A percentile compares a stretch with the other conserved stretches of the same genome.
phyloP scores from a whole-genome alignment of 2,888 invertebrate species.

The Bellardia bayeri region DNA sequence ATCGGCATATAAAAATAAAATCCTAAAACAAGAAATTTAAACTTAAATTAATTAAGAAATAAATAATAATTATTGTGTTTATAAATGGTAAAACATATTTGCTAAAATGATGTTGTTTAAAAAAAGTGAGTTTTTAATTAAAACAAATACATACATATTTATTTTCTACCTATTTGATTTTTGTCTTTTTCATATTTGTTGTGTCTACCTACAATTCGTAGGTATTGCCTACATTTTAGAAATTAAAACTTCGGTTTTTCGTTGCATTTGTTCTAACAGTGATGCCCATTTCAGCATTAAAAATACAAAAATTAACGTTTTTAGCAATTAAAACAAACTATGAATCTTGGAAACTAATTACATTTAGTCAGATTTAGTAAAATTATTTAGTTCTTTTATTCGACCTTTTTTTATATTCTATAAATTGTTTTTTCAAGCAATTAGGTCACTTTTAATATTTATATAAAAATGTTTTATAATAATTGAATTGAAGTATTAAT shows the following conservation, averaged over 20 bases:
- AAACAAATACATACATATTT: neutral
- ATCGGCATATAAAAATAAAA: too few species aligned
- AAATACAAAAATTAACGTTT: neutral
- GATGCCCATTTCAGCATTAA: neutral
- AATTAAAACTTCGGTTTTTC: neutral
- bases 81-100: constrained; percentile 3
- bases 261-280: neutral
- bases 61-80: neutral
- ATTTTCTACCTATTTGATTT: constrained; percentile 9
- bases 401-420: too few species aligned
- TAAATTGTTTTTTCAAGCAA: too few species aligned
- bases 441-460: too few species aligned
- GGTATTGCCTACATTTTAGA: neutral
- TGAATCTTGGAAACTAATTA: too few species aligned
- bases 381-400: too few species aligned
- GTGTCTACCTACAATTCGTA: neutral
- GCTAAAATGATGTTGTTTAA: constrained; percentile 51
- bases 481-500: too few species aligned
- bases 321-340: neutral
- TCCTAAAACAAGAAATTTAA: constrained; percentile 10
- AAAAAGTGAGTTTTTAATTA: constrained; percentile 60
- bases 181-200: neutral
- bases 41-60: constrained; percentile 24
- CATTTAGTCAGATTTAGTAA: too few species aligned
- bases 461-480: too few species aligned